phyloP scores from a whole-genome alignment of 2,888 invertebrate genomes.

The Scrobipalpa atriplicella region DNA sequence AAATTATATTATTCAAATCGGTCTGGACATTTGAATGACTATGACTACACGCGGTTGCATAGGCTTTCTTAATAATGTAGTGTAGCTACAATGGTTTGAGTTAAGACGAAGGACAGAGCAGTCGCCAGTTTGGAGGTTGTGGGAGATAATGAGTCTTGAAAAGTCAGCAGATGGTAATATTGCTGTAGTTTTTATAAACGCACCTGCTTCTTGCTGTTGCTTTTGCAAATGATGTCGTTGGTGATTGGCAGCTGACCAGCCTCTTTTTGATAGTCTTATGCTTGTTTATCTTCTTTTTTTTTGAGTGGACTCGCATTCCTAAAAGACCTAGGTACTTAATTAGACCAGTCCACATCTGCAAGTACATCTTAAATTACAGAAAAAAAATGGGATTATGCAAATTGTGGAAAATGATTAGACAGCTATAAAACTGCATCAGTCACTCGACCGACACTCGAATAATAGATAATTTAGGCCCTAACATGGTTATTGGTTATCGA shows the following conservation, averaged over 20 bases:
- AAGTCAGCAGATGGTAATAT: not conserved
- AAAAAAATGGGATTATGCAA: too few relatives aligned
- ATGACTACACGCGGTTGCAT: slow-evolving; percentile 25
- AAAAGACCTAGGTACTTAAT: too few relatives aligned
- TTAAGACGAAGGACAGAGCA: not conserved
- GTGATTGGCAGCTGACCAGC: too few relatives aligned
- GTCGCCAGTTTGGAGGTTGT: not conserved
- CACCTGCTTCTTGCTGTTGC: not conserved
- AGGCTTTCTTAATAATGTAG: not conserved
- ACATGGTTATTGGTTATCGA: slow-evolving; percentile 4
- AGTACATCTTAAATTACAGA: too few relatives aligned
- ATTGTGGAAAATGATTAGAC: too few relatives aligned
- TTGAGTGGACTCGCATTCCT: too few relatives aligned
- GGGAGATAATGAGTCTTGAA: slow-evolving; percentile 1
- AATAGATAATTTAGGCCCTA: not conserved
- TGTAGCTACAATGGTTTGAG: not conserved
- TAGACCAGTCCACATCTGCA: too few relatives aligned
- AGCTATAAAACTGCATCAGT: too few relatives aligned
- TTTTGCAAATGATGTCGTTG: too few relatives aligned
- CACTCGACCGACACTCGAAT: too few relatives aligned
- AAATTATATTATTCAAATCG: slow-evolving; percentile 45
- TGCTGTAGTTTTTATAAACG: not conserved
- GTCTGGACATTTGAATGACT: slow-evolving; percentile 29
- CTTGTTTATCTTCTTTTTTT: too few relatives aligned
- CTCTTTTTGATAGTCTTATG: too few relatives aligned